Conservation (phyloP, 2,113 vertebrate genomes). For the Phaethornis superciliosus region DNA sequence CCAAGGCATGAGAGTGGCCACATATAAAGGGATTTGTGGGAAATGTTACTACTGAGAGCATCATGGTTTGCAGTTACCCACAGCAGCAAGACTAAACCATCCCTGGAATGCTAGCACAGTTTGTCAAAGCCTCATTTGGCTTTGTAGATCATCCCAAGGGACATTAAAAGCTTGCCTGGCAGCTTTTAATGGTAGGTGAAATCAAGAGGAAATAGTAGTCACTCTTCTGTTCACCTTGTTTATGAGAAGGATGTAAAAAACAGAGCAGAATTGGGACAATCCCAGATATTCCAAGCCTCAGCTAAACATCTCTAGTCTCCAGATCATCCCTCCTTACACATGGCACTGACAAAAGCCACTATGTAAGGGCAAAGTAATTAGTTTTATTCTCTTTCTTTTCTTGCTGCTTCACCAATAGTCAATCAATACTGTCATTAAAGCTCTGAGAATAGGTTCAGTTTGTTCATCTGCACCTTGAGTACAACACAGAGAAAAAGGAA, state of each 20-base stretch:
- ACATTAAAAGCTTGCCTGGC: background rate
- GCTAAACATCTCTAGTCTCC: background rate
- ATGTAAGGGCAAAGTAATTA: slow-evolving; percentile 30
- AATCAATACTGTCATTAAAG: slow-evolving; percentile 55
- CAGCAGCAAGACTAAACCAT: background rate
- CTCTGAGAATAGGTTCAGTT: slow-evolving; percentile 45
- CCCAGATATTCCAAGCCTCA: background rate
- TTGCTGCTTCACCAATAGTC: slow-evolving; percentile 42
- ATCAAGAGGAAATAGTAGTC: background rate
- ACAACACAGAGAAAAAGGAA: background rate
- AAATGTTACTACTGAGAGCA: background rate
- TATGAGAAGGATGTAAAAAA: background rate
- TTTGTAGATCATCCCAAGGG: background rate
- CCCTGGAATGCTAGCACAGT: background rate
- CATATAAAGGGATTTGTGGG: background rate
- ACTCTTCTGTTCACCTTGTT: background rate
- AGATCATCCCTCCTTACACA: background rate
- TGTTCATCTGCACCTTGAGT: slow-evolving; percentile 44
- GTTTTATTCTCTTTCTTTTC: slow-evolving; percentile 45
- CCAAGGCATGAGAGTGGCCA: fast-evolving
- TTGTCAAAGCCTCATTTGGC: background rate
- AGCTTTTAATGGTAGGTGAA: background rate
- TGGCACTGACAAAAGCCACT: background rate
- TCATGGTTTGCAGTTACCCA: background rate
- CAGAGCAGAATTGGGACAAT: background rate